Evolutionary conservation across 2,113 vertebrate species (phyloP).

Genomic region (Microcebus lehilahytsara): DNA sequence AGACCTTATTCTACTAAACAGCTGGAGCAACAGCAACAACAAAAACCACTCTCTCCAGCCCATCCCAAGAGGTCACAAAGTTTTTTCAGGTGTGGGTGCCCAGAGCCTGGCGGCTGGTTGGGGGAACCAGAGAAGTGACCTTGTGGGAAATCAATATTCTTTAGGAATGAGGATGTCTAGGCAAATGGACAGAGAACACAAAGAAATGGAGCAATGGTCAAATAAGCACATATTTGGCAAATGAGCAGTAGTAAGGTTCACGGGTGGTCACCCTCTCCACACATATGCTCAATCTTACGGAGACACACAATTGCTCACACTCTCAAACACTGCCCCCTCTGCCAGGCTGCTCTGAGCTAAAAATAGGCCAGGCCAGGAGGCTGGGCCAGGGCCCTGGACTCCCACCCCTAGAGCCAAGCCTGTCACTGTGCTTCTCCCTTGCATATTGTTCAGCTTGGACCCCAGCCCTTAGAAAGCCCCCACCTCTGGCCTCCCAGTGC

Average conservation of each 20-base stretch:
- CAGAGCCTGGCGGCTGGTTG: neutral
- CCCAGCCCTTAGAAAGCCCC: neutral
- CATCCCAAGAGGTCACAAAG: neutral
- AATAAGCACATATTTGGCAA: constrained; percentile 26
- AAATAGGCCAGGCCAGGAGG: constrained; percentile 76
- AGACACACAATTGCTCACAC: constrained; percentile 67
- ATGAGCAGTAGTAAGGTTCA: neutral
- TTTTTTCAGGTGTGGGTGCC: neutral
- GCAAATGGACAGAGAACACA: neutral
- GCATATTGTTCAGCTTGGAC: neutral
- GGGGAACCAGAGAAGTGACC: neutral
- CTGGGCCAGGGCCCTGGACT: constrained; percentile 69
- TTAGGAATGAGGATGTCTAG: neutral
- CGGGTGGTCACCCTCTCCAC: constrained; percentile 41
- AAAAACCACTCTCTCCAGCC: neutral
- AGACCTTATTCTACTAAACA: neutral
- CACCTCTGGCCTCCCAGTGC: neutral
- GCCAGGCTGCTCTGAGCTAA: constrained; percentile 74
- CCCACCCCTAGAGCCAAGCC: constrained; percentile 43
- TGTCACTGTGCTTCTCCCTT: neutral
- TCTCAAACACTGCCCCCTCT: constrained; percentile 47
- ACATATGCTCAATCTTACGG: constrained; percentile 36
- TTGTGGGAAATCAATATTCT: neutral
- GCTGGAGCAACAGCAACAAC: neutral
- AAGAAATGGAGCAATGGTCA: neutral